Conservation (phyloP, 2,888 invertebrate species). For the Meliscaeva auricollis region DNA sequence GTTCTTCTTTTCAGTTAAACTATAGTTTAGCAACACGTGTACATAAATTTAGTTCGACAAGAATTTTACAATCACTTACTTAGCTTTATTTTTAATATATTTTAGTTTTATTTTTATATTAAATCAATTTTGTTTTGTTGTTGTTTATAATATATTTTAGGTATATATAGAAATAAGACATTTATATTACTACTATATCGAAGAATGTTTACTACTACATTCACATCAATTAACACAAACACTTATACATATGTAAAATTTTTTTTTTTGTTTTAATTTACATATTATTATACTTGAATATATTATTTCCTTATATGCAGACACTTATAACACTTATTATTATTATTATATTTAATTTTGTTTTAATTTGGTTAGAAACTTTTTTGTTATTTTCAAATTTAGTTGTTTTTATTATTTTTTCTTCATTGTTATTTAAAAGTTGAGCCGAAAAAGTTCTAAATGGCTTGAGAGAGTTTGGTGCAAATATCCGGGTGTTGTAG, state of each 20-base stretch:
- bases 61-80: conserved; percentile 22
- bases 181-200: conserved; percentile 19
- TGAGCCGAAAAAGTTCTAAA: conserved; percentile 38
- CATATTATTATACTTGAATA: neutral
- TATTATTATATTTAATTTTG: too few species aligned
- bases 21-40: conserved; percentile 63
- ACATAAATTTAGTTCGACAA: conserved; percentile 28
- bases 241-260: neutral
- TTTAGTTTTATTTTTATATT: conserved; percentile 5
- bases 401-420: conserved; percentile 8
- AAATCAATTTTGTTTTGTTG: conserved; percentile 18
- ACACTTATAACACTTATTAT: conserved; percentile 63
- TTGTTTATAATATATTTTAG: conserved; percentile 8
- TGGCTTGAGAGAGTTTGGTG: conserved; percentile 24
- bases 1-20: conserved; percentile 14
- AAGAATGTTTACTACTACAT: conserved; percentile 35
- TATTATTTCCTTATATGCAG: conserved; percentile 40
- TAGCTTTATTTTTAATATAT: neutral
- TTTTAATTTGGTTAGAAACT: conserved; percentile 27
- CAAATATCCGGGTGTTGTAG: conserved; percentile 44
- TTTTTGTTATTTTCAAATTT: conserved; percentile 14
- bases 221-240: conserved; percentile 49
- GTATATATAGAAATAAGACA: conserved; percentile 34
- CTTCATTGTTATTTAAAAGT: conserved; percentile 24
- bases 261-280: neutral